These are phyloP conservation scores for Chitala chitala DNA, from an alignment of 2,113 vertebrate species.

Conservation along the genomic window DNA sequence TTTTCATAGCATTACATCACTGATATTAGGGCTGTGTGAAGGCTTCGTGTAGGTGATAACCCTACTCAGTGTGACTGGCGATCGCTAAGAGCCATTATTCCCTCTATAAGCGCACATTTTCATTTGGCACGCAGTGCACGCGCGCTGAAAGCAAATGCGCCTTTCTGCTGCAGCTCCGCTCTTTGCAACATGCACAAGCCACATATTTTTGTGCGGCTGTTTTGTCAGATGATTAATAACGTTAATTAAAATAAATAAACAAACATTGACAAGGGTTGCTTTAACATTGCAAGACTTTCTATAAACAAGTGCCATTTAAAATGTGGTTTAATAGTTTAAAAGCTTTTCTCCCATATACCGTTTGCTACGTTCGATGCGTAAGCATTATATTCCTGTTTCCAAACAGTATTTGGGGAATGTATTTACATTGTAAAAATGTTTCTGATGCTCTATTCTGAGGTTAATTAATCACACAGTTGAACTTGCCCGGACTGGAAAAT, in stretches of 20 bases:
- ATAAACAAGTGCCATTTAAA: too few relatives aligned
- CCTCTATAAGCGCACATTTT: neutral
- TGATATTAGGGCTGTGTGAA: neutral
- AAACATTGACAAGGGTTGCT: too few relatives aligned
- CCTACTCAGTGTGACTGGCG: neutral
- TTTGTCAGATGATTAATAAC: neutral
- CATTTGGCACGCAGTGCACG: constrained; percentile 1
- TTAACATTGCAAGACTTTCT: too few relatives aligned
- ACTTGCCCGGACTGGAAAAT: neutral
- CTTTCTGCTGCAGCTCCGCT: neutral
- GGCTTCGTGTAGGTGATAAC: constrained; percentile 34
- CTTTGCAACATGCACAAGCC: neutral
- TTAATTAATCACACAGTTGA: neutral
- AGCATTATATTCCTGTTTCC: too few relatives aligned
- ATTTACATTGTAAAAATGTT: too few relatives aligned
- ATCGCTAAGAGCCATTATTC: neutral
- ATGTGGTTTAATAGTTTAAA: too few relatives aligned
- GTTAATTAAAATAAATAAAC: neutral
- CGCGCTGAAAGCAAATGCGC: neutral
- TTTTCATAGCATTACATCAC: constrained; percentile 9
- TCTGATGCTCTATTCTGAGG: too few relatives aligned
- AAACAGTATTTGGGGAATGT: too few relatives aligned
- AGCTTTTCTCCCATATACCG: too few relatives aligned
- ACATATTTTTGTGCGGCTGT: neutral
- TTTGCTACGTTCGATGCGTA: too few relatives aligned